Conservation (phyloP, 1,140 invertebrate species). For the Euglossa dilemma region DNA sequence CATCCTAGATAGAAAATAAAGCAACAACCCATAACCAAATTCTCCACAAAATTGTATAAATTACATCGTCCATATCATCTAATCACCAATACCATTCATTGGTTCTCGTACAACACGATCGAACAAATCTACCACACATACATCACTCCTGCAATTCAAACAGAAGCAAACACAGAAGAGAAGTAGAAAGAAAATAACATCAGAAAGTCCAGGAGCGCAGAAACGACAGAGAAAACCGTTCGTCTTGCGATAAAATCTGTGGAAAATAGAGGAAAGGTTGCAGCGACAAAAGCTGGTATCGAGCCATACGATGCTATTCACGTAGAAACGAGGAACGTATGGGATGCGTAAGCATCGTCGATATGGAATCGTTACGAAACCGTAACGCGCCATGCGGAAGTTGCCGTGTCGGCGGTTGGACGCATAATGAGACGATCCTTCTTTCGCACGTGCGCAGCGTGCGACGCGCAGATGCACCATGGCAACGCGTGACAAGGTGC, state of each 20-base stretch:
- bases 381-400: neutral
- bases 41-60: no score
- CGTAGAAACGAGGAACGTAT: neutral
- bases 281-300: neutral
- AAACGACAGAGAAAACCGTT: neutral
- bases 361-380: slow-evolving; percentile 14
- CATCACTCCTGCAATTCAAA: no score
- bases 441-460: slow-evolving; percentile 53
- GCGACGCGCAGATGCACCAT: neutral
- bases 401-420: neutral
- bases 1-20: no score
- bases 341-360: neutral
- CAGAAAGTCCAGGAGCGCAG: neutral
- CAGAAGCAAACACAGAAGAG: neutral
- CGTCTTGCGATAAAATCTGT: neutral
- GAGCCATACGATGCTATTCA: neutral
- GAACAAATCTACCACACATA: no score
- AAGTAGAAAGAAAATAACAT: neutral
- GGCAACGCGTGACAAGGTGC: neutral
- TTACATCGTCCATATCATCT: no score
- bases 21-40: no score
- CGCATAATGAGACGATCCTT: slow-evolving; percentile 67
- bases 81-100: no score
- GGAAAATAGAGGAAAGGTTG: neutral
- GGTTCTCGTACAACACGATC: no score